Conservation (phyloP, 2,797 vertebrate genomes). For the Sebastes cheni region DNA sequence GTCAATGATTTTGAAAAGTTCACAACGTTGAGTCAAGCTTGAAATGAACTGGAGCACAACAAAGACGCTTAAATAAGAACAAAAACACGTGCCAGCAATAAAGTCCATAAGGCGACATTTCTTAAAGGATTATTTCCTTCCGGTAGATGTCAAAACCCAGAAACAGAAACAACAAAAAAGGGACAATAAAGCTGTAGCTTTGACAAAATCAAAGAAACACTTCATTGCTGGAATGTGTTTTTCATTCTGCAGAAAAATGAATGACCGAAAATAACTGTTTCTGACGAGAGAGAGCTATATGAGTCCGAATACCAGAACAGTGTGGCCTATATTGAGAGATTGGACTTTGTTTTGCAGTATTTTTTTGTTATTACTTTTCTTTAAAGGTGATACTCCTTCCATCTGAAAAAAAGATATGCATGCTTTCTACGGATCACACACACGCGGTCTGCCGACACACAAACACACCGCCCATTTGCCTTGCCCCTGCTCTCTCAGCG, state of each 20-base stretch:
- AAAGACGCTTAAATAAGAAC: constrained; percentile 3
- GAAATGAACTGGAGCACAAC: background rate
- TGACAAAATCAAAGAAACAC: background rate
- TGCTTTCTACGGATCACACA: background rate
- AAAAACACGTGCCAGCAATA: constrained; percentile 6
- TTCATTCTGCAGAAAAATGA: constrained; percentile 8
- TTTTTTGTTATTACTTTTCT: background rate
- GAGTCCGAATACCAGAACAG: background rate
- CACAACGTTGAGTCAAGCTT: background rate
- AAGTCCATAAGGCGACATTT: background rate
- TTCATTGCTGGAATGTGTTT: constrained; percentile 23
- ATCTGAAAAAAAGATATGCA: background rate
- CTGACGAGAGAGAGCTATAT: background rate
- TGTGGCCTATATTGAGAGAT: background rate
- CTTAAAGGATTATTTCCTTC: constrained; percentile 9
- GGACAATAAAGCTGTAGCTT: background rate
- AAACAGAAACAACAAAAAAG: constrained; percentile 10
- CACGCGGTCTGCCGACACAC: constrained; percentile 7
- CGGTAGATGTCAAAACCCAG: constrained; percentile 9
- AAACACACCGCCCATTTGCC: constrained; percentile 11
- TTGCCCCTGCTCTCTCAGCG: constrained; percentile 28
- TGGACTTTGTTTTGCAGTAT: background rate
- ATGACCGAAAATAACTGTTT: background rate
- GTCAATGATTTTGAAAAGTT: background rate
- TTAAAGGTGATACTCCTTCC: background rate